Percentiles rank a stretch among this genome's conserved stretches.
Conservation (phyloP, 2,888 invertebrate genomes). For the Stictocephala bisonia region DNA sequence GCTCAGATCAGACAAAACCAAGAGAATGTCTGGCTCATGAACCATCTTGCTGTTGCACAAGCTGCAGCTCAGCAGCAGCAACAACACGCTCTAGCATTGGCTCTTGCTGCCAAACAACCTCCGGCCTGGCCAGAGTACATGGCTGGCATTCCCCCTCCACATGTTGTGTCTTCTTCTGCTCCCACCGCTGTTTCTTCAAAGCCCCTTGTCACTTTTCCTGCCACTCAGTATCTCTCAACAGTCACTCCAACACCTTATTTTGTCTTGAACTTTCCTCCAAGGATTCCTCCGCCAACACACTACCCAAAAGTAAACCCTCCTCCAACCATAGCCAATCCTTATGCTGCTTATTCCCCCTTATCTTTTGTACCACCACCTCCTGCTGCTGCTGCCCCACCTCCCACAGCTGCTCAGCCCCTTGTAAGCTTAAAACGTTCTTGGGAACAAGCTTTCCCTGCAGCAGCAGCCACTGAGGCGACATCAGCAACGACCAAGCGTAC, state of each 20-base stretch:
- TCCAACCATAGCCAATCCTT: slow-evolving; percentile 62
- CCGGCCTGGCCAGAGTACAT: slow-evolving; percentile 23
- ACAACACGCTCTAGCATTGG: slow-evolving; percentile 49
- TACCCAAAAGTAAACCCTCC: slow-evolving; percentile 46
- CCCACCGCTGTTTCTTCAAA: slow-evolving; percentile 43
- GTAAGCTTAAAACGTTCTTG: slow-evolving; percentile 74
- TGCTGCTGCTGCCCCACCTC: slow-evolving; percentile 41
- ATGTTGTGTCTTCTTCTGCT: slow-evolving; percentile 43
- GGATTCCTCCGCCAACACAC: slow-evolving; percentile 51
- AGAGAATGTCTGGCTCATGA: slow-evolving; percentile 52
- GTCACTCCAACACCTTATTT: slow-evolving; percentile 51
- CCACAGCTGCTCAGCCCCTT: slow-evolving; percentile 53
- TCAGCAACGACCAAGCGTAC: slow-evolving; percentile 58
- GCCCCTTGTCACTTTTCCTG: slow-evolving; percentile 42
- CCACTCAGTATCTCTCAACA: slow-evolving; percentile 31
- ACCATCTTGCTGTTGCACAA: slow-evolving; percentile 52
- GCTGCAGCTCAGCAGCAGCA: slow-evolving; percentile 55
- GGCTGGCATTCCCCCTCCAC: slow-evolving; percentile 46
- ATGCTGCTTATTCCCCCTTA: slow-evolving; percentile 59
- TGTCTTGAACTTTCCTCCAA: slow-evolving; percentile 51
- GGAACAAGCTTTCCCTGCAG: slow-evolving; percentile 75
- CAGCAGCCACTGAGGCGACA: slow-evolving; percentile 42
- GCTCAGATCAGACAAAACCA: slow-evolving; percentile 45
- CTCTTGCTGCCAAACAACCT: slow-evolving; percentile 32
- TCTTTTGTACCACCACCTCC: slow-evolving; percentile 55